Evolutionary conservation across 2,113 vertebrate genomes (phyloP).

Genomic region (Strigops habroptila): DNA sequence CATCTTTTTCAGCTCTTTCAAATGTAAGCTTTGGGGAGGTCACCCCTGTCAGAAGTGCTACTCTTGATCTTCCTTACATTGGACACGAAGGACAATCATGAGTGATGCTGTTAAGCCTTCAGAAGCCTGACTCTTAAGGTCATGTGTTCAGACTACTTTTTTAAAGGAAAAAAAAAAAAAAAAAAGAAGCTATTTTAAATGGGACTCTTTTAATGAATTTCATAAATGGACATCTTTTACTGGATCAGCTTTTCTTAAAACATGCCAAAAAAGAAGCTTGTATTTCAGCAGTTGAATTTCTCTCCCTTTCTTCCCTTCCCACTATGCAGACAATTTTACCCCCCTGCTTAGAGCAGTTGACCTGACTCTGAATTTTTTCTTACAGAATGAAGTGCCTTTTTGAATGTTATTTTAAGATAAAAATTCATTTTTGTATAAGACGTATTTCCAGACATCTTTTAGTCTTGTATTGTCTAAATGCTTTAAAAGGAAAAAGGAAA

Average conservation of each 20-base stretch:
- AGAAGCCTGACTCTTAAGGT: slow-evolving; percentile 62
- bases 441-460: slow-evolving; percentile 86
- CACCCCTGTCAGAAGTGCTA: slow-evolving; percentile 50
- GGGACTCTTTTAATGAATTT: slow-evolving; percentile 80
- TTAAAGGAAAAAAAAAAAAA: slow-evolving; percentile 22
- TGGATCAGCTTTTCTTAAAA: slow-evolving; percentile 79
- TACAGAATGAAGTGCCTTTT: slow-evolving; percentile 98
- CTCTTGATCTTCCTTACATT: slow-evolving; percentile 66
- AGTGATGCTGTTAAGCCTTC: slow-evolving; percentile 62
- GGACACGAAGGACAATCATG: slow-evolving; percentile 66
- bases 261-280: slow-evolving; percentile 81
- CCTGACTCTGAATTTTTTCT: slow-evolving; percentile 87
- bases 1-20: slow-evolving; percentile 59
- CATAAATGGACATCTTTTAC: slow-evolving; percentile 76
- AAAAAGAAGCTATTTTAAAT: slow-evolving; percentile 76
- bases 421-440: slow-evolving; percentile 87
- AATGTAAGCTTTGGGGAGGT: slow-evolving; percentile 55
- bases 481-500: slow-evolving; percentile 76
- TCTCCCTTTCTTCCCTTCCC: slow-evolving; percentile 57
- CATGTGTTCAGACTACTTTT: slow-evolving; percentile 66
- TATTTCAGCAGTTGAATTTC: slow-evolving; percentile 73
- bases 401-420: slow-evolving; percentile 87
- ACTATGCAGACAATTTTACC: slow-evolving; percentile 80
- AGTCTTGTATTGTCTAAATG: slow-evolving; percentile 81
- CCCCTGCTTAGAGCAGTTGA: slow-evolving; percentile 78